Percentiles rank a stretch among this genome's conserved stretches.
These are phyloP conservation scores for Trinectes maculatus DNA, from an alignment of 2,113 vertebrate species.

Conservation along the genomic window DNA sequence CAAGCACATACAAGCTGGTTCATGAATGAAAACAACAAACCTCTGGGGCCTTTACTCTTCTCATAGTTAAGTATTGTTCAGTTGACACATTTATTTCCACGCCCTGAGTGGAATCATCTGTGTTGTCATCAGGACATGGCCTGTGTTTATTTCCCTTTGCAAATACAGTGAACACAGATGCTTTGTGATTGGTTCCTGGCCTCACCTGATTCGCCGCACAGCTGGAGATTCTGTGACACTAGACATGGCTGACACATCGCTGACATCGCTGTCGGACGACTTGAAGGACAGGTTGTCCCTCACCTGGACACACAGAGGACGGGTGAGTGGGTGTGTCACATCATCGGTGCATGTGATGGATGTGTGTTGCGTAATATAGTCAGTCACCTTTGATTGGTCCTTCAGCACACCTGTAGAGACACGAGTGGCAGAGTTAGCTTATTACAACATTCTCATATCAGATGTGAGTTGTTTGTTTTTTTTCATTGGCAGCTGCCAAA, in stretches of 20 bases:
- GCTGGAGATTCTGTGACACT: conserved; percentile 85
- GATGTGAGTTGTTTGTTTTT: too few species aligned
- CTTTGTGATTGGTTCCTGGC: neutral
- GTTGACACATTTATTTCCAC: too few species aligned
- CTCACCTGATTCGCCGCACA: conserved; percentile 89
- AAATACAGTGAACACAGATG: neutral
- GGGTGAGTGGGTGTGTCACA: conserved; percentile 1
- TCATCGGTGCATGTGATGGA: neutral
- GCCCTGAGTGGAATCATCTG: too few species aligned
- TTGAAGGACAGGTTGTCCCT: conserved; percentile 84
- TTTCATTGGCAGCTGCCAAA: too few species aligned
- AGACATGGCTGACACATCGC: conserved; percentile 90
- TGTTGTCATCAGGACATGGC: too few species aligned
- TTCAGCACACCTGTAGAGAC: conserved; percentile 87
- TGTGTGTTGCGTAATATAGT: conserved; percentile 2
- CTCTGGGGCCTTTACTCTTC: too few species aligned
- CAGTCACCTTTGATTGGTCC: conserved; percentile 89
- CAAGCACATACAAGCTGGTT: too few species aligned
- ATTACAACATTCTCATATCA: neutral
- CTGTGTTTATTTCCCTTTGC: too few species aligned
- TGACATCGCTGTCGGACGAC: conserved; percentile 94
- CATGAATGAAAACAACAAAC: too few species aligned
- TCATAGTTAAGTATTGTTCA: too few species aligned
- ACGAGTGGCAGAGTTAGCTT: conserved; percentile 17
- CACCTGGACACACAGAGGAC: conserved; percentile 32